phyloP scores from a whole-genome alignment of 2,888 invertebrate genomes.

The Caenorhabditis sp. region DNA sequence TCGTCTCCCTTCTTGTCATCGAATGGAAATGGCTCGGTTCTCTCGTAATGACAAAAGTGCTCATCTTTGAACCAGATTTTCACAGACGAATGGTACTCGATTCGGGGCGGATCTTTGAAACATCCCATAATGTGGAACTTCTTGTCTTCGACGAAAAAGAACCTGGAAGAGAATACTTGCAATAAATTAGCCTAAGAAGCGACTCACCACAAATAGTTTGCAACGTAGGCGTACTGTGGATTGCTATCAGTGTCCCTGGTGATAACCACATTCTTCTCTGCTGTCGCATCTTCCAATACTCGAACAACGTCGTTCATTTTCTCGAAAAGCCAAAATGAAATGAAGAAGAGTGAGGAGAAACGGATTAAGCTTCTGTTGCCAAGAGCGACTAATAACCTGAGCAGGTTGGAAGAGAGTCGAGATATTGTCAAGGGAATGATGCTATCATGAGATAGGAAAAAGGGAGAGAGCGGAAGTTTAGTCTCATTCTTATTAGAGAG shows the following conservation, averaged over 20 bases:
- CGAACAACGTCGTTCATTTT: constrained; percentile 19
- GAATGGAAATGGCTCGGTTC: constrained; percentile 18
- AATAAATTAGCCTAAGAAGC: not conserved
- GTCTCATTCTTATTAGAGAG: constrained; percentile 6
- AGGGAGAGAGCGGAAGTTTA: not conserved
- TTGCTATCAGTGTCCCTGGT: constrained; percentile 1
- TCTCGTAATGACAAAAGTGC: constrained; percentile 10
- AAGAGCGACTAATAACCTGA: constrained; percentile 27
- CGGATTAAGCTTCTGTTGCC: constrained; percentile 11
- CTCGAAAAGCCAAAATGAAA: not conserved
- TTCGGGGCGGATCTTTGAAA: constrained; percentile 24
- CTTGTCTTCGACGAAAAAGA: constrained; percentile 26
- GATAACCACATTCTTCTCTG: constrained; percentile 27
- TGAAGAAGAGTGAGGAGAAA: not conserved
- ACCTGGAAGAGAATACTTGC: no score
- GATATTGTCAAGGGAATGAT: constrained; percentile 31
- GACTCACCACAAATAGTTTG: constrained; percentile 44
- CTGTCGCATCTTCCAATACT: constrained; percentile 36
- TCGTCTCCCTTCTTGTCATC: constrained; percentile 2
- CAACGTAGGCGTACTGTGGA: constrained; percentile 37
- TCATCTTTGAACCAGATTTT: constrained; percentile 35
- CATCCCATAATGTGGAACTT: constrained; percentile 16
- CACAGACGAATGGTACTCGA: constrained; percentile 33
- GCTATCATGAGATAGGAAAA: not conserved
- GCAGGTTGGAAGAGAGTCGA: not conserved